Conservation (phyloP, 2,888 invertebrate species). For the Tipula confusa region DNA sequence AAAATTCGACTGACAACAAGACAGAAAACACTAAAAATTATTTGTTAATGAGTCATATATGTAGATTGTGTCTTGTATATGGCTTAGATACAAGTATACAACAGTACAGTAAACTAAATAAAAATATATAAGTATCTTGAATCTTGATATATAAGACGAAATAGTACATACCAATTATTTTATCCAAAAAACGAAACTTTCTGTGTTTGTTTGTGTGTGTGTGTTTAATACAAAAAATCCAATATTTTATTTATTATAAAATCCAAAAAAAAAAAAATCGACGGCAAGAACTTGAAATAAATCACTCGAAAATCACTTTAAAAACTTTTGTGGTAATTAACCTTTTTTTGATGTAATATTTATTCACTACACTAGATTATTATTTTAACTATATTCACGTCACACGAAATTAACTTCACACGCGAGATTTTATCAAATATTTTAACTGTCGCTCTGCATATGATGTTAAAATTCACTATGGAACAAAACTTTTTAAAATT, state of each 20-base stretch:
- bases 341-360: not conserved
- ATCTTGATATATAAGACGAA: not conserved
- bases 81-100: not conserved
- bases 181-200: not conserved
- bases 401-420: not conserved
- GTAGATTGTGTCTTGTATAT: not conserved
- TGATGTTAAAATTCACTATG: not conserved
- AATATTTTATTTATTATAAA: conserved; percentile 7
- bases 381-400: not conserved
- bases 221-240: not conserved
- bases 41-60: not conserved
- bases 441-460: not conserved
- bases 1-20: not conserved
- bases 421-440: conserved; percentile 1
- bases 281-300: not conserved
- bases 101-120: not conserved
- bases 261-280: conserved; percentile 13
- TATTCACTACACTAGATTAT: not conserved
- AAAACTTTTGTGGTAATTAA: not conserved
- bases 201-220: not conserved
- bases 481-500: not conserved
- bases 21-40: not conserved
- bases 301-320: not conserved
- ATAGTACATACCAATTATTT: not conserved
- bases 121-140: not conserved